Evolutionary conservation across 2,888 invertebrate genomes (phyloP).

Genomic region (Latheticus oryzae): DNA sequence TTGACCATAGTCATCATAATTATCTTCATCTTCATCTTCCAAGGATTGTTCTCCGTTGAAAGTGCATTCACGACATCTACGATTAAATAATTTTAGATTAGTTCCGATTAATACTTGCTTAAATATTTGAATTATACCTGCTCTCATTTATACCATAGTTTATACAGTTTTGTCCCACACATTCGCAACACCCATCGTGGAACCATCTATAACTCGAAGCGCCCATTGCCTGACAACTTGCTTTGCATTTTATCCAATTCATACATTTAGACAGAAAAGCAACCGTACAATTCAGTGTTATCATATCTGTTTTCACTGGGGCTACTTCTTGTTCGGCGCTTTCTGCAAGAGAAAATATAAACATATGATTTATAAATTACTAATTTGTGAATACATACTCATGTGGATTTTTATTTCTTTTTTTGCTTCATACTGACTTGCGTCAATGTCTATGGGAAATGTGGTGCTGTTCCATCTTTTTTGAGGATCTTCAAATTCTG

Average conservation of each 20-base stretch:
- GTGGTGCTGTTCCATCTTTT: slow-evolving; percentile 87
- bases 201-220: slow-evolving; percentile 91
- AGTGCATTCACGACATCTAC: slow-evolving; percentile 53
- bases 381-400: too few relatives aligned
- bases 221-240: slow-evolving; percentile 85
- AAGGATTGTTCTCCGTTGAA: slow-evolving; percentile 38
- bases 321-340: slow-evolving; percentile 75
- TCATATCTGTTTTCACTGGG: slow-evolving; percentile 70
- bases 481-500: slow-evolving; percentile 80
- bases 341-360: slow-evolving; percentile 65
- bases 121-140: too few relatives aligned
- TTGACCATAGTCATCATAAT: slow-evolving; percentile 50
- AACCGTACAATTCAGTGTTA: slow-evolving; percentile 90
- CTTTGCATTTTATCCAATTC: slow-evolving; percentile 88
- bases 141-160: slow-evolving; percentile 92
- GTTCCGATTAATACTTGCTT: too few relatives aligned
- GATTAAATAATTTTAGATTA: not conserved
- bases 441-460: slow-evolving; percentile 82
- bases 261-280: slow-evolving; percentile 92
- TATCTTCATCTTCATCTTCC: slow-evolving; percentile 42
- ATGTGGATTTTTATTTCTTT: slow-evolving; percentile 75
- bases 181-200: slow-evolving; percentile 95
- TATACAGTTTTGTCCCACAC: slow-evolving; percentile 88
- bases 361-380: too few relatives aligned
- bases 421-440: slow-evolving; percentile 71